A percentile compares a stretch with the other conserved stretches of the same genome.
These are phyloP conservation scores for Laothoe populi DNA, from an alignment of 2,888 invertebrate genomes.

Conservation along the genomic window DNA sequence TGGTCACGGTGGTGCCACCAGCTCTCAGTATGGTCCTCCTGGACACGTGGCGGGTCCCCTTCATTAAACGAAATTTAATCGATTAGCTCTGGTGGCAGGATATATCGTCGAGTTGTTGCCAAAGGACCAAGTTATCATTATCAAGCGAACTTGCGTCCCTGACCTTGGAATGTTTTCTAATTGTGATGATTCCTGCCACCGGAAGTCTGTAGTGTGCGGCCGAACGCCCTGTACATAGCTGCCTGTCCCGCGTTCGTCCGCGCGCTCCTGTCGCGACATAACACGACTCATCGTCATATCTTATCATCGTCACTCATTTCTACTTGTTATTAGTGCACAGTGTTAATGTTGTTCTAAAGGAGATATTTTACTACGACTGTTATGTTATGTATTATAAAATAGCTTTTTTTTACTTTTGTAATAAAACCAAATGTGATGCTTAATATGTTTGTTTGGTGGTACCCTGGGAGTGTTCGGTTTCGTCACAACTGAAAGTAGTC, in stretches of 20 bases:
- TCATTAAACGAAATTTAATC: constrained; percentile 61
- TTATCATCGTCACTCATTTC: constrained; percentile 68
- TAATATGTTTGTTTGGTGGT: constrained; percentile 62
- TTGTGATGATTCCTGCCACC: constrained; percentile 45
- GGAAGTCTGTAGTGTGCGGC: constrained; percentile 47
- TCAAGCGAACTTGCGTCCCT: constrained; percentile 30
- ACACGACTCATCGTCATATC: constrained; percentile 52
- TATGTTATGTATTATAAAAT: constrained; percentile 79
- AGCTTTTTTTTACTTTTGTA: constrained; percentile 79
- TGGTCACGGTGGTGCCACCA: constrained; percentile 68
- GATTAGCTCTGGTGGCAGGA: constrained; percentile 58
- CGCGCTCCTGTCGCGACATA: constrained; percentile 43
- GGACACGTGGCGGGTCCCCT: constrained; percentile 80
- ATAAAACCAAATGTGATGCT: constrained; percentile 76
- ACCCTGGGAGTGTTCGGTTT: constrained; percentile 53
- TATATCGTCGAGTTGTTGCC: constrained; percentile 62
- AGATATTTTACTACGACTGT: constrained; percentile 78
- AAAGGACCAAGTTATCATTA: constrained; percentile 50
- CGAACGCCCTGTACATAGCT: constrained; percentile 74
- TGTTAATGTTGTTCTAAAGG: constrained; percentile 76
- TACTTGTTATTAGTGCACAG: constrained; percentile 83
- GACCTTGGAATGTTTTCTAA: constrained; percentile 30
- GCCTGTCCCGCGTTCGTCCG: constrained; percentile 58
- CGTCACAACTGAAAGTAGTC: constrained; percentile 74
- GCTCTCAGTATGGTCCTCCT: constrained; percentile 81